A percentile compares a stretch with the other conserved stretches of the same genome.
These are phyloP conservation scores for Aspidoscelis tigris DNA, from an alignment of 2,113 vertebrate genomes.

Conservation along the genomic window DNA sequence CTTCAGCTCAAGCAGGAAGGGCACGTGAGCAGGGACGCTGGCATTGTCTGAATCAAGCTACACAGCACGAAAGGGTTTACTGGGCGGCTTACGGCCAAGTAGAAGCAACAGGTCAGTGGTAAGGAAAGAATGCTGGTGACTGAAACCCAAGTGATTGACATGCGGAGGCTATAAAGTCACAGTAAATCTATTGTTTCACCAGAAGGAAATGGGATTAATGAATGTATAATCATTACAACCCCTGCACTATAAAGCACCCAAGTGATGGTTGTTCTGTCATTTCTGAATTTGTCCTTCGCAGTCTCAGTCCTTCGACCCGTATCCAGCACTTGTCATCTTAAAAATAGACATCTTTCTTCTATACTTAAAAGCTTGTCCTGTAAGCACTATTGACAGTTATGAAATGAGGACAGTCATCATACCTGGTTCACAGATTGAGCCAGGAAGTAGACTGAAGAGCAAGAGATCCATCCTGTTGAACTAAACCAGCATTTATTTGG, in stretches of 20 bases:
- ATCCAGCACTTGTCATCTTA: background rate
- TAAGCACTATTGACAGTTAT: background rate
- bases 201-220: slow-evolving; percentile 69
- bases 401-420: background rate
- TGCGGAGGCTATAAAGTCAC: slow-evolving; percentile 59
- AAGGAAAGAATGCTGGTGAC: slow-evolving; percentile 64
- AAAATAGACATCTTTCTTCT: slow-evolving; percentile 23
- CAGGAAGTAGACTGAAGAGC: too few species aligned
- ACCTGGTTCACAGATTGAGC: too few species aligned
- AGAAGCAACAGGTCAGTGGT: slow-evolving; percentile 66
- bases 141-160: slow-evolving; percentile 65
- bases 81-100: slow-evolving; percentile 68
- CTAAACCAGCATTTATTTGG: too few species aligned
- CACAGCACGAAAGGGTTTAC: slow-evolving; percentile 68
- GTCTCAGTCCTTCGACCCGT: slow-evolving; percentile 37
- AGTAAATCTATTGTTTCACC: slow-evolving; percentile 69
- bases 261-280: slow-evolving; percentile 17
- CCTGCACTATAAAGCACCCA: slow-evolving; percentile 39
- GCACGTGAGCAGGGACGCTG: slow-evolving; percentile 61
- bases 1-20: slow-evolving; percentile 54
- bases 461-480: too few species aligned
- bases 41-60: slow-evolving; percentile 63
- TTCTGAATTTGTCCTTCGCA: slow-evolving; percentile 38
- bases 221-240: slow-evolving; percentile 63
- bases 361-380: slow-evolving; percentile 20